Base-by-base conservation (phyloP, 1,140 invertebrate species). In the Kradibia gibbosae region DNA sequence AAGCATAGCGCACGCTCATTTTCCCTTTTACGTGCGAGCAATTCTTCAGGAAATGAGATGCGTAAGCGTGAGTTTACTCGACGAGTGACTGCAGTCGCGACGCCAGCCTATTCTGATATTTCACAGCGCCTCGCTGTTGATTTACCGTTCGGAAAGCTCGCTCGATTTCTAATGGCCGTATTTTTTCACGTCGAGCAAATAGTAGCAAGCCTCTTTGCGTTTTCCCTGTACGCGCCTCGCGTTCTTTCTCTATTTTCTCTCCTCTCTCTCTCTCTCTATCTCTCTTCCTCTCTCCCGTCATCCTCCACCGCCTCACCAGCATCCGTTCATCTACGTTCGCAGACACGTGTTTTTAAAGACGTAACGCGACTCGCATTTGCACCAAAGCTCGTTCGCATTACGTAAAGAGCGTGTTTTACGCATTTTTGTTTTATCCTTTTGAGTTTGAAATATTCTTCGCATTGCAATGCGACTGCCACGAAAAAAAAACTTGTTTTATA, bases 41-140 rank as follows among this genome's bases (percentile, higher is more conserved):
- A 36, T n/a, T 31, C n/a, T 67, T 39, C 34, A 17, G 15, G 62
- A 67, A 67, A 62, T 4, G 60, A 60, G 60, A 62, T 53, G 50
- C 15, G 50, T 22, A 53, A 53, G 50, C 4, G n/a, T 22, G 62
- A 31, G 25, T 60, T 34, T 34, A 36, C 7, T 17, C 4, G 0
- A 5, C 62, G 34, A 53, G 50, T 53, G 50, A 22, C 20, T 53
- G 50, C 60, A 62, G 60, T 34, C 60, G 28, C 34, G 36, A 39
- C 62, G 34, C 22, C n/a, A n/a, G n/a, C n/a, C 50, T 53, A 53
- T 53, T 67, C 39, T 39, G 62, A 67, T 67, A 67, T 39, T 67
- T 67, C 34, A 25, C 31, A 25, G 42, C 42, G 42, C 42, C 3
- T 39, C 36, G 39, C 62, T 5, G 62, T 28, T 1, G 4, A 25